Evolutionary conservation across 2,888 invertebrate species (phyloP).

Genomic region (Spodoptera exigua): DNA sequence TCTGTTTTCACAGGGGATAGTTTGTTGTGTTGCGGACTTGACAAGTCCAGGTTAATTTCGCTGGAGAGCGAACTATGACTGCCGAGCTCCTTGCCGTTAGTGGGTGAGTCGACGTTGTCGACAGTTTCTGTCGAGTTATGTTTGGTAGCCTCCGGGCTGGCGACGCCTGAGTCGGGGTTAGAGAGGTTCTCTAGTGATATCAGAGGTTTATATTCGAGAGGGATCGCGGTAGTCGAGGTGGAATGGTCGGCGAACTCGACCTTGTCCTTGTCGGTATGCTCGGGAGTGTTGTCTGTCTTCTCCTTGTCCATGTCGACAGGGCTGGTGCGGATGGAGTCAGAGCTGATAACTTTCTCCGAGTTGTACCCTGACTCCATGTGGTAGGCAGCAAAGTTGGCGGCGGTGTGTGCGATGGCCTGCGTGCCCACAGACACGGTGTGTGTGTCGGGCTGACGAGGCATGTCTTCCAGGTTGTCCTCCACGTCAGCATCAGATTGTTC

Average conservation of each 20-base stretch:
- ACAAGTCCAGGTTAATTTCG: constrained; percentile 89
- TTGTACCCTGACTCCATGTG: constrained; percentile 92
- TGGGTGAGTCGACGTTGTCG: constrained; percentile 84
- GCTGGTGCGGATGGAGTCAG: constrained; percentile 84
- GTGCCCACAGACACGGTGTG: constrained; percentile 72
- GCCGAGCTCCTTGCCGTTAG: constrained; percentile 81
- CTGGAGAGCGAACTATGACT: constrained; percentile 87
- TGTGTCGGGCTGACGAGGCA: constrained; percentile 72
- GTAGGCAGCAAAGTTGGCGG: constrained; percentile 85
- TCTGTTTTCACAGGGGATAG: constrained; percentile 77
- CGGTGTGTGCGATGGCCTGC: constrained; percentile 77
- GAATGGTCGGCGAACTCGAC: constrained; percentile 85
- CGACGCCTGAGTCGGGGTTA: constrained; percentile 87
- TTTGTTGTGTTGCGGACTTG: constrained; percentile 84
- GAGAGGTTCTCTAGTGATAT: constrained; percentile 80
- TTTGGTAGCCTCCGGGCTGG: constrained; percentile 89
- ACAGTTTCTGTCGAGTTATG: constrained; percentile 88
- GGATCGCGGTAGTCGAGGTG: constrained; percentile 73
- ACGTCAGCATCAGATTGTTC: constrained; percentile 94
- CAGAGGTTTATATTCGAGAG: constrained; percentile 83
- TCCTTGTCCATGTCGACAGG: constrained; percentile 86
- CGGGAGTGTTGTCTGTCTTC: constrained; percentile 89
- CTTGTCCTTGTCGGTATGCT: constrained; percentile 88
- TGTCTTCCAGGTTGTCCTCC: constrained; percentile 93
- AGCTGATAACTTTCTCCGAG: constrained; percentile 85